Conservation (phyloP, 1,140 invertebrate genomes). For the Orchestia grillus region DNA sequence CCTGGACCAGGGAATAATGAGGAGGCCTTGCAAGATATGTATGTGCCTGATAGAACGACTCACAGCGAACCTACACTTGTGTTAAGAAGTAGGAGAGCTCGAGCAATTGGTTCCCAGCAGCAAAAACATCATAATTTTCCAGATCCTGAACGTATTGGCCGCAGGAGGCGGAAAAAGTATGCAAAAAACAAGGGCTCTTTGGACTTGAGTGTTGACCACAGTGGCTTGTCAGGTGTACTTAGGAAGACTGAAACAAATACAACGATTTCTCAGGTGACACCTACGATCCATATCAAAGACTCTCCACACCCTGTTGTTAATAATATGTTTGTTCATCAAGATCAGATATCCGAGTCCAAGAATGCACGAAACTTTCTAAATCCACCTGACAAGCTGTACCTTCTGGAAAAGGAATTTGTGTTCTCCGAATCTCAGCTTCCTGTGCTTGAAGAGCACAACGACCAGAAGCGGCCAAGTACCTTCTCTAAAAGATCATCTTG, state of each 20-base stretch:
- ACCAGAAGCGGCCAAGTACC: not conserved
- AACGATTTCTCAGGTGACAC: not conserved
- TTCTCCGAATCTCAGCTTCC: slow-evolving; percentile 25
- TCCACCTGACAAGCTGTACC: not conserved
- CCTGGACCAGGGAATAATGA: not conserved
- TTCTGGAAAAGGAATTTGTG: slow-evolving; percentile 4
- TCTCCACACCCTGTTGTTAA: not conserved
- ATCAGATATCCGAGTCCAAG: not conserved
- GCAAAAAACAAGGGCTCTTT: not conserved
- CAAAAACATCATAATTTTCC: slow-evolving; percentile 27
- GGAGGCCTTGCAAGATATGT: not conserved
- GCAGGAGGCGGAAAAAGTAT: not conserved
- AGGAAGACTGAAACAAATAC: not conserved
- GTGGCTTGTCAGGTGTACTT: not conserved
- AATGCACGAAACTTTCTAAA: not conserved
- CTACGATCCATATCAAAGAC: not conserved
- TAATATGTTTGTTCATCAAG: not conserved
- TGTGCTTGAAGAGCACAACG: not conserved
- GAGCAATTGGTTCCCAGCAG: slow-evolving; percentile 47
- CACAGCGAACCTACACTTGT: slow-evolving; percentile 61
- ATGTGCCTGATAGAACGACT: not conserved
- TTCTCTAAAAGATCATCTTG: not conserved
- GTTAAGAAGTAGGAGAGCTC: slow-evolving; percentile 61
- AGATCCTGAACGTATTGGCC: slow-evolving; percentile 39
- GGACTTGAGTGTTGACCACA: not conserved